A percentile compares a stretch with the other conserved stretches of the same genome.
Evolutionary conservation across 1,140 invertebrate genomes (phyloP).

Genomic region (Drosophila micromelanica): DNA sequence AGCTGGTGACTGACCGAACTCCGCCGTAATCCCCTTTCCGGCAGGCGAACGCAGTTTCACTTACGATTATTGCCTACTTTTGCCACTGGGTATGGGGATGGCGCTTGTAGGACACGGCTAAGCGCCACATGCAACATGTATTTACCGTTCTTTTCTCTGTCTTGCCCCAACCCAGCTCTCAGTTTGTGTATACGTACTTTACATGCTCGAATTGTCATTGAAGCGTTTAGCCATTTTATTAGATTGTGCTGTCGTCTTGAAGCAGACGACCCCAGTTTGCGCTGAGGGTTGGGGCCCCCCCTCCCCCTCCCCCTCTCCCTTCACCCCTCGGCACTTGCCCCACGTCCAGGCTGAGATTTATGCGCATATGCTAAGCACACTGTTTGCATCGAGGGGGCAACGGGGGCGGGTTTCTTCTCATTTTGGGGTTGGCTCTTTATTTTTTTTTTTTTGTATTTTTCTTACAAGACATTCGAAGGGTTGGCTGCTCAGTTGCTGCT

Average conservation of each 20-base stretch:
- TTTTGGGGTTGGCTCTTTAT: conserved; percentile 54
- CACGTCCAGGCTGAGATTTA: conserved; percentile 64
- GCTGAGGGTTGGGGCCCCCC: conserved; percentile 17
- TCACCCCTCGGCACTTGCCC: neutral
- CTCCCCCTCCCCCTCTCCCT: neutral
- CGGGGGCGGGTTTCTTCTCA: conserved; percentile 18
- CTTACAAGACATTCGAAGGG: conserved; percentile 43
- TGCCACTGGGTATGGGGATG: conserved; percentile 30
- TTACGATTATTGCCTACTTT: conserved; percentile 81
- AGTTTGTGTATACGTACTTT: conserved; percentile 44
- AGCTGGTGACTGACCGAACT: conserved; percentile 34
- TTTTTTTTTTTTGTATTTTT: conserved; percentile 19
- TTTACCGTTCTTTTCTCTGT: conserved; percentile 44
- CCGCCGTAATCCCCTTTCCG: conserved; percentile 3
- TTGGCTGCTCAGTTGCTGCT: conserved; percentile 38
- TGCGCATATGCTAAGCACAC: conserved; percentile 79
- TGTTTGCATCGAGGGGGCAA: conserved; percentile 24
- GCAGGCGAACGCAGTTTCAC: conserved; percentile 56
- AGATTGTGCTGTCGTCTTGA: conserved; percentile 72
- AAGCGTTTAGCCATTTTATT: conserved; percentile 83
- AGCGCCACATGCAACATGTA: conserved; percentile 80
- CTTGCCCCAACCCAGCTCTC: neutral
- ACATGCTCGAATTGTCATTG: conserved; percentile 82
- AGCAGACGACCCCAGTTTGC: conserved; percentile 56
- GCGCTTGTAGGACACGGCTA: conserved; percentile 68